phyloP scores from a whole-genome alignment of 2,113 vertebrate genomes.

The Chinchilla lanigera region DNA sequence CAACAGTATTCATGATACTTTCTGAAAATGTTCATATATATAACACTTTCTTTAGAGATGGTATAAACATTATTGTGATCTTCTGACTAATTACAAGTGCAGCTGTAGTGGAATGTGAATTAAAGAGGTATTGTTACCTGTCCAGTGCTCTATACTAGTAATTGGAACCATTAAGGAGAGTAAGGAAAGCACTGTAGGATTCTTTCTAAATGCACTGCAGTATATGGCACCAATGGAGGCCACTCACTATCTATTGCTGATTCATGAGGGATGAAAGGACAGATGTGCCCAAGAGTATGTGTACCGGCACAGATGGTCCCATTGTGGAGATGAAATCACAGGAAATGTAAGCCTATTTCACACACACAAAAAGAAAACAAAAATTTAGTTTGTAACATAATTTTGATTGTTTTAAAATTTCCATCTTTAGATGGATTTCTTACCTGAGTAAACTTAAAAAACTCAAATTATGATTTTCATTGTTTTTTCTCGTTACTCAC shows the following conservation, averaged over 20 bases:
- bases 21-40: constrained; percentile 1
- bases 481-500: constrained; percentile 67
- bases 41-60: constrained; percentile 37
- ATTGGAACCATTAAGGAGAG: not conserved
- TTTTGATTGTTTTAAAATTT: constrained; percentile 71
- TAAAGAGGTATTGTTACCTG: not conserved
- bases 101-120: constrained; percentile 25
- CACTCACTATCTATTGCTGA: not conserved
- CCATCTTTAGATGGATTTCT: constrained; percentile 76
- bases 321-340: constrained; percentile 38
- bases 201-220: not conserved
- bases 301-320: not conserved
- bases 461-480: constrained; percentile 73
- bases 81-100: constrained; percentile 55
- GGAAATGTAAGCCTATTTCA: constrained; percentile 57
- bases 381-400: constrained; percentile 48
- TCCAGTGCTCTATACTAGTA: not conserved
- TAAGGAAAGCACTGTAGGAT: not conserved
- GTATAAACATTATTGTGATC: not conserved
- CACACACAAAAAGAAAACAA: constrained; percentile 56
- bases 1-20: constrained; percentile 44
- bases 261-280: not conserved
- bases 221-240: not conserved
- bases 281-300: not conserved
- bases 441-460: constrained; percentile 75